Conservation (phyloP, 2,888 invertebrate genomes). For the Druceiella hillmani region DNA sequence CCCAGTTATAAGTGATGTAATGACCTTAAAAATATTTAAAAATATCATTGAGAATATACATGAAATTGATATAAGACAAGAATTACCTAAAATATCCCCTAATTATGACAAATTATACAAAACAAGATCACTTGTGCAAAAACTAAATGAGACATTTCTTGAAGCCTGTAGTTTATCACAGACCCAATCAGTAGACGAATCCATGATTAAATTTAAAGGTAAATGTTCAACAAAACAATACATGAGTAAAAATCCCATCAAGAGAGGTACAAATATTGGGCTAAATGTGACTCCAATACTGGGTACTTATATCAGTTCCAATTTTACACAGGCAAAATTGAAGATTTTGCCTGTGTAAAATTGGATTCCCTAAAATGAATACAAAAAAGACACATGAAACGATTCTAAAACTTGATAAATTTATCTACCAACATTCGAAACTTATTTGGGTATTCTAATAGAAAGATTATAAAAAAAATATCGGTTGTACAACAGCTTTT, state of each 20-base stretch:
- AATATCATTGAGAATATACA: conserved; percentile 7
- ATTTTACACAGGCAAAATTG: conserved; percentile 24
- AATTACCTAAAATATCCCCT: not conserved
- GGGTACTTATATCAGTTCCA: conserved; percentile 24
- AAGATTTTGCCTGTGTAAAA: no score
- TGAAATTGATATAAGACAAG: conserved; percentile 1
- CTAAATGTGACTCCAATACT: conserved; percentile 20
- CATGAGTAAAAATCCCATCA: conserved; percentile 26
- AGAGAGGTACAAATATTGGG: conserved; percentile 26
- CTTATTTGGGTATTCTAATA: no score
- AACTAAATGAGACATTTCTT: conserved; percentile 16
- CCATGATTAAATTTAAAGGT: conserved; percentile 26
- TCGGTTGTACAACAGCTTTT: no score
- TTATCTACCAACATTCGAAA: no score
- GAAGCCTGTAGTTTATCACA: conserved; percentile 18
- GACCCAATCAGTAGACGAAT: conserved; percentile 24
- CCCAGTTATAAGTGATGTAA: conserved; percentile 3
- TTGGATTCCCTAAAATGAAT: no score
- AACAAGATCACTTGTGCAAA: conserved; percentile 15
- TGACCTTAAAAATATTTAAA: conserved; percentile 9
- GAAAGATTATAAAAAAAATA: no score
- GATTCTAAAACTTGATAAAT: no score
- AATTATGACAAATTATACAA: conserved; percentile 19
- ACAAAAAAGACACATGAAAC: no score
- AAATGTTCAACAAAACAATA: conserved; percentile 24